Evolutionary conservation across 2,797 vertebrate genomes (phyloP), one percentile per base, ranked within the genome.

Genomic region (Urosaurus nigricauda): DNA sequence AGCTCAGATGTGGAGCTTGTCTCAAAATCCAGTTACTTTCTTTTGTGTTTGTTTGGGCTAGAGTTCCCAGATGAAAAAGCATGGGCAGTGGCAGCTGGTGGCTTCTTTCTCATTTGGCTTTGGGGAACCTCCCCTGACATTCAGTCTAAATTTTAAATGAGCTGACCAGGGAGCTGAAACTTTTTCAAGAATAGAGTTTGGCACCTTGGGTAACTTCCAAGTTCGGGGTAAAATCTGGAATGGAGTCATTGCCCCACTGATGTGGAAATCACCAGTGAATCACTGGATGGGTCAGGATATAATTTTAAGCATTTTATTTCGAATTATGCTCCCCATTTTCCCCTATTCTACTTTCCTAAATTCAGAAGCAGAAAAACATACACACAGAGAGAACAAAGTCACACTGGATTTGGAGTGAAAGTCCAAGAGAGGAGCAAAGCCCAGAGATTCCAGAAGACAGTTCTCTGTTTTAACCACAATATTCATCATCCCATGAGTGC

Each of bases 401-500:
- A 80, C 47, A 56, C 5, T 71, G 63, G 24, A n/a, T 58, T 80
- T 56, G 32, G 77, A 70, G 79, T 79, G 47, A 56, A 70, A 29
- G 40, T 16, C 75, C n/a, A 80, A 58, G 43, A 71, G 60, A 80
- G 43, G 75, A 71, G n/a, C 21, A 71, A 32, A 56, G 77, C 85
- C 77, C 29, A 40, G n/a, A 24, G 63, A 47, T 87, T 40, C 43
- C 63, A 87, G 47, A 35, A 40, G 51, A n/a, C 24, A 40, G 65
- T 73, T 65, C 35, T n/a, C 21, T 81, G 78, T 71, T 35, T 87
- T 56, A 87, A 43, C 47, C 77, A 56, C 65, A 87, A 80, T 16
- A 43, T 29, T 16, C 35, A 40, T 32, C 68, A n/a, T n/a, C 51
- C n/a, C 68, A 73, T 40, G 29, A 73, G 43, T 37, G n/a, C 21